Conservation (phyloP, 2,888 invertebrate species). For the Nudaria mundana region DNA sequence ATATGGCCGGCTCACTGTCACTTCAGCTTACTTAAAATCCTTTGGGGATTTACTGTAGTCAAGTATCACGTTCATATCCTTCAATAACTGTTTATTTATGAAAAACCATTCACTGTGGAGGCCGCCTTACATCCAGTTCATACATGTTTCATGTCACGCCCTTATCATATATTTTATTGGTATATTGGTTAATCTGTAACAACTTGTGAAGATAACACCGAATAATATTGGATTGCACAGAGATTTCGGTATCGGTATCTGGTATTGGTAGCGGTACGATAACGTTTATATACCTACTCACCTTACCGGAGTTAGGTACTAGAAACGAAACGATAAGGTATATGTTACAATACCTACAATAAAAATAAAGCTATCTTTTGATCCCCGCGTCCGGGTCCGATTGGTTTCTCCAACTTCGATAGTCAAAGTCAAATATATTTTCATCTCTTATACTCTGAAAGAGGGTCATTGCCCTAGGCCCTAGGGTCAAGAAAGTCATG, state of each 20-base stretch:
- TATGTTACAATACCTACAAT: slow-evolving; percentile 19
- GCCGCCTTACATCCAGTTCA: slow-evolving; percentile 47
- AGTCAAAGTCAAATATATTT: too few species aligned
- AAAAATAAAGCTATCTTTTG: slow-evolving; percentile 17
- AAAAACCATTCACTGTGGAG: slow-evolving; percentile 33
- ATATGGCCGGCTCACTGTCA: too few species aligned
- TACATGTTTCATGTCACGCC: slow-evolving; percentile 37
- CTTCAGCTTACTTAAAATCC: too few species aligned
- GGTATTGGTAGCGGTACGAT: slow-evolving; percentile 41
- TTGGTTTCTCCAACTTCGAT: too few species aligned
- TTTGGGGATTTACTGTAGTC: too few species aligned
- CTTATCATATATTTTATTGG: slow-evolving; percentile 47
- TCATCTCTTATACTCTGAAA: too few species aligned
- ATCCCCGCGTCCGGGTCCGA: slow-evolving; percentile 8
- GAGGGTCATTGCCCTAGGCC: too few species aligned
- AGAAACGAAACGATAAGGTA: slow-evolving; percentile 18
- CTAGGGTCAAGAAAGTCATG: too few species aligned
- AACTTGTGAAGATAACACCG: slow-evolving; percentile 46
- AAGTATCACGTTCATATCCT: too few species aligned
- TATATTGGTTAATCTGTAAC: slow-evolving; percentile 51
- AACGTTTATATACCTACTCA: slow-evolving; percentile 27
- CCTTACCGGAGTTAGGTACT: slow-evolving; percentile 27
- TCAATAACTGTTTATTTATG: slow-evolving; percentile 13
- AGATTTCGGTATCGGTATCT: slow-evolving; percentile 43
- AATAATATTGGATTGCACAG: slow-evolving; percentile 47